A percentile compares a stretch with the other conserved stretches of the same genome.
phyloP scores from a whole-genome alignment of 2,888 invertebrate species.

The Epistrophe eligans region DNA sequence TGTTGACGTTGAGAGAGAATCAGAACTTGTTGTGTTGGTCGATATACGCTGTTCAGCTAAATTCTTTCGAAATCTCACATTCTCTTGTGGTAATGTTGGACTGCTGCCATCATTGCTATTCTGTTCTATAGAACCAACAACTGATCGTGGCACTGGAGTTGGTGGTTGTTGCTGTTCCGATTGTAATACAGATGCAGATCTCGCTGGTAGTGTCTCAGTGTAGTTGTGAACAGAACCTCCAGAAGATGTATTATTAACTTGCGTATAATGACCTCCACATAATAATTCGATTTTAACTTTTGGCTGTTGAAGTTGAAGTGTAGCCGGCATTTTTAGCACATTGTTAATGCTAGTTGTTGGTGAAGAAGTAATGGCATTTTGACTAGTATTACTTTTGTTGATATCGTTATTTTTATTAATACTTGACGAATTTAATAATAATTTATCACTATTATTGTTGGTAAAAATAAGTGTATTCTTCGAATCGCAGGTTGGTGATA shows the following conservation, averaged over 20 bases:
- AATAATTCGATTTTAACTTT: constrained; percentile 53
- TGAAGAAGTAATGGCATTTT: constrained; percentile 38
- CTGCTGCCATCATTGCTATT: constrained; percentile 49
- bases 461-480: constrained; percentile 19
- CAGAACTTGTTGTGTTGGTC: constrained; percentile 65
- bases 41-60: constrained; percentile 53
- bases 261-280: constrained; percentile 73
- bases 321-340: constrained; percentile 62
- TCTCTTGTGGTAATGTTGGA: constrained; percentile 60
- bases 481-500: constrained; percentile 44
- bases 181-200: constrained; percentile 54
- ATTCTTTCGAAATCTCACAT: constrained; percentile 68
- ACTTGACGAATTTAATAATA: constrained; percentile 25
- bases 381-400: constrained; percentile 56
- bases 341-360: constrained; percentile 46
- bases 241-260: constrained; percentile 71
- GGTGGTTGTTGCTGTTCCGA: constrained; percentile 42
- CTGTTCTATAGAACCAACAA: constrained; percentile 56
- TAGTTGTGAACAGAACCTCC: constrained; percentile 59
- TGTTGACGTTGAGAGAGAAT: constrained; percentile 63
- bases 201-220: constrained; percentile 54
- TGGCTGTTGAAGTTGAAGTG: constrained; percentile 44
- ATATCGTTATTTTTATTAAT: constrained; percentile 37
- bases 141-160: constrained; percentile 51
- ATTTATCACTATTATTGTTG: constrained; percentile 49